phyloP scores from a whole-genome alignment of 2,888 invertebrate species.

The Mallateleia sp. region DNA sequence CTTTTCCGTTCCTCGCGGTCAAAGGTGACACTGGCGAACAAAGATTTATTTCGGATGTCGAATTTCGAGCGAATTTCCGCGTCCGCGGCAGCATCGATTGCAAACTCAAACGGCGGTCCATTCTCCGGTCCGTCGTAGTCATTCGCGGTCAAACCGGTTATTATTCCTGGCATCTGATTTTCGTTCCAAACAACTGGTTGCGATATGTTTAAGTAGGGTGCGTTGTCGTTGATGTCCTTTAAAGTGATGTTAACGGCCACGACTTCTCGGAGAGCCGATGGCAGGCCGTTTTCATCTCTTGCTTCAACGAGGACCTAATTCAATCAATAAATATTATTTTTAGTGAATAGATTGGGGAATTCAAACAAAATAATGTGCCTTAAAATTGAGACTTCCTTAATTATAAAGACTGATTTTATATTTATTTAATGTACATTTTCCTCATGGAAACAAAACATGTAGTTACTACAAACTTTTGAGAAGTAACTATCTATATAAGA shows the following conservation, averaged over 20 bases:
- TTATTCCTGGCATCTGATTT: slow-evolving; percentile 93
- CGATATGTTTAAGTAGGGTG: slow-evolving; percentile 95
- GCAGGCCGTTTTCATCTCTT: slow-evolving; percentile 93
- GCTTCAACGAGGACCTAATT: slow-evolving; percentile 91
- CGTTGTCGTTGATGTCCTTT: slow-evolving; percentile 98
- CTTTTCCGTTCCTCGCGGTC: slow-evolving; percentile 97
- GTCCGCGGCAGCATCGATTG: slow-evolving; percentile 92
- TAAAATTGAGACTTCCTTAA: no score
- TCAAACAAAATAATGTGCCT: no score
- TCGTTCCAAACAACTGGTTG: slow-evolving; percentile 96
- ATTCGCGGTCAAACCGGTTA: slow-evolving; percentile 92
- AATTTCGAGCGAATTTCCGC: slow-evolving; percentile 94
- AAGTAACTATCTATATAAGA: no score
- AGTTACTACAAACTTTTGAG: no score
- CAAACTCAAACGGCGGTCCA: slow-evolving; percentile 96
- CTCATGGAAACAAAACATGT: no score
- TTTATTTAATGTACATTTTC: no score
- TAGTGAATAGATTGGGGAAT: no score
- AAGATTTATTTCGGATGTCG: slow-evolving; percentile 92
- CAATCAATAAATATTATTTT: slow-evolving; percentile 10
- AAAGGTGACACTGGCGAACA: slow-evolving; percentile 94
- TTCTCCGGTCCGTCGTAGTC: slow-evolving; percentile 96
- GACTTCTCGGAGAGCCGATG: slow-evolving; percentile 91
- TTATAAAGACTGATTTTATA: no score
- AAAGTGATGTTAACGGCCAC: slow-evolving; percentile 92